A percentile compares a stretch with the other conserved stretches of the same genome.
These are phyloP conservation scores for Crenichthys baileyi DNA, from an alignment of 2,797 vertebrate genomes.

Conservation along the genomic window DNA sequence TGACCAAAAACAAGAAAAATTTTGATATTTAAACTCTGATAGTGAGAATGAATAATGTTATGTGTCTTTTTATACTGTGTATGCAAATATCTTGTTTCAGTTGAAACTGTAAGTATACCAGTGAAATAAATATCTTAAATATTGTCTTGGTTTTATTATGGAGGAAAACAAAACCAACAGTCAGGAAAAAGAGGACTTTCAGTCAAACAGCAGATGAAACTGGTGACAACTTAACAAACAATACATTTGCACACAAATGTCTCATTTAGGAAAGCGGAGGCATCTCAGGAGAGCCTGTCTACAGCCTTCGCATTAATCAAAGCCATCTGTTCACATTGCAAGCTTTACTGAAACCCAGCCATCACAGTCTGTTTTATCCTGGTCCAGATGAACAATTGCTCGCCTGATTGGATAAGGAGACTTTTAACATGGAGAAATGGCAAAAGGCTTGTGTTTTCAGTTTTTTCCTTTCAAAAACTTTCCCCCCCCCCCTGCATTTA, in stretches of 20 bases:
- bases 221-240: conserved; percentile 69
- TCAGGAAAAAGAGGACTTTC: conserved; percentile 23
- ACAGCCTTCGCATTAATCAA: conserved; percentile 70
- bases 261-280: conserved; percentile 72
- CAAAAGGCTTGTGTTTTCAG: conserved; percentile 20
- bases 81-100: neutral
- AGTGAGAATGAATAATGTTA: neutral
- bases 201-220: conserved; percentile 51
- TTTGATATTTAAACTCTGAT: neutral
- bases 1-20: neutral
- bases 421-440: conserved; percentile 44
- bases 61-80: neutral
- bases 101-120: too few relatives aligned
- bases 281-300: conserved; percentile 68
- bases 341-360: conserved; percentile 74
- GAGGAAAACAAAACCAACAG: neutral
- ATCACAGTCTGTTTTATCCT: conserved; percentile 70
- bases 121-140: neutral
- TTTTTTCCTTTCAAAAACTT: neutral
- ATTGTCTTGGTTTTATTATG: neutral
- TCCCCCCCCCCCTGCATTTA: neutral
- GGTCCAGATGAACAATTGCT: conserved; percentile 73
- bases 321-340: conserved; percentile 78
- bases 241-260: conserved; percentile 76
- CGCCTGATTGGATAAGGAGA: conserved; percentile 44